Conservation (phyloP, 1,140 invertebrate genomes). For the Leptinotarsa lineolata region DNA sequence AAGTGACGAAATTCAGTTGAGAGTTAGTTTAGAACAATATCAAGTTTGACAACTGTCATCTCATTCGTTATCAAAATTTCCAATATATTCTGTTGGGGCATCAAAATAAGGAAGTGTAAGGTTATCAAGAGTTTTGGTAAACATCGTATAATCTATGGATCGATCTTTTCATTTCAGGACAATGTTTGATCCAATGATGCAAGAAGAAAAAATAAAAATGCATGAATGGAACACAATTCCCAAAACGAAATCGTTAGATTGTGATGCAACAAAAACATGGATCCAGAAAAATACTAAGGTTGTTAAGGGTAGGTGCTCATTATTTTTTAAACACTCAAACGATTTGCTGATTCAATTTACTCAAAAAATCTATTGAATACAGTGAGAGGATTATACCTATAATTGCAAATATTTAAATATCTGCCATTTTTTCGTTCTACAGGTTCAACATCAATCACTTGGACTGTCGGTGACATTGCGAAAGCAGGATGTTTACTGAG, state of each 20-base stretch:
- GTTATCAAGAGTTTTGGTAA: neutral
- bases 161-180: conserved; percentile 13
- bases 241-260: conserved; percentile 35
- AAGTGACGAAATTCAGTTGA: too few species aligned
- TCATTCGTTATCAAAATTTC: too few species aligned
- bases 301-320: neutral
- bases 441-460: conserved; percentile 47
- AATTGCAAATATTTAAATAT: neutral
- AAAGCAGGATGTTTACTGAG: conserved; percentile 65
- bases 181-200: conserved; percentile 22
- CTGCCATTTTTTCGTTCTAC: neutral
- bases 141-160: too few species aligned
- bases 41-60: too few species aligned
- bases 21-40: too few species aligned
- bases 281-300: conserved; percentile 10
- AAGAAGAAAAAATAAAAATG: conserved; percentile 40
- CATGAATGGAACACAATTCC: conserved; percentile 53
- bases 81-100: too few species aligned
- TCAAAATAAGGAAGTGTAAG: too few species aligned
- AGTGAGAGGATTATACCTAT: neutral
- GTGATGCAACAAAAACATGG: conserved; percentile 27
- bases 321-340: too few species aligned
- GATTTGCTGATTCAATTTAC: too few species aligned
- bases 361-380: too few species aligned
- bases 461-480: conserved; percentile 61